Base-by-base conservation (phyloP, 1,140 invertebrate species). In the Chlorops oryzae region DNA sequence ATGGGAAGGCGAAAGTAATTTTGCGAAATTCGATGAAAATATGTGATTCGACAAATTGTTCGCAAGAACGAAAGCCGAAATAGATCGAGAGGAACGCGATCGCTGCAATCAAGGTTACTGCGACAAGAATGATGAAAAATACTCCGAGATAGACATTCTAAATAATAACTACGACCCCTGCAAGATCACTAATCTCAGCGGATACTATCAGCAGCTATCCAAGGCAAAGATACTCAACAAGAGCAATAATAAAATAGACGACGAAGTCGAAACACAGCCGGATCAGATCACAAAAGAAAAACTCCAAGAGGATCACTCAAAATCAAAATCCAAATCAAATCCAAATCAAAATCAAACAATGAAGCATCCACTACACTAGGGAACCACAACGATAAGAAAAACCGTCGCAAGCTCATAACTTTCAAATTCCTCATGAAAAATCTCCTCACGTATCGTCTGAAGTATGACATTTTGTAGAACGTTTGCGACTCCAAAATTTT, bases 21-120 rank as follows among this genome's bases (percentile, higher is more conserved):
- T 72, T 59, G 70, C 70, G 43, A 72, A 72, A 59, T 72, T 72
- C 55, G 70, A 72, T 61, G 70, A 72, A 70, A 70, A 70, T 54
- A 70, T 70, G 67, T 70, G 67, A 70, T 70, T 70, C 70, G 65
- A 66, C 51, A 57, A 65, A 63, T 59, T 66, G 22, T 69, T 66
- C 55, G 60, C 59, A 12, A 34, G 21, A n/a, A n/a, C 34, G 18
- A 17, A 17, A 15, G 34, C 34, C 34, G 18, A 5, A 13, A 35
- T 15, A 35, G n/a, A 17, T 13, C 18, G 34, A 35, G 34, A 15
- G 34, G n/a, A n/a, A n/a, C n/a, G n/a, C n/a, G n/a, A n/a, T n/a
- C n/a, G n/a, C n/a, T n/a, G n/a, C n/a, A n/a, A n/a, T n/a, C n/a
- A n/a, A n/a, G n/a, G n/a, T n/a, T n/a, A n/a, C n/a, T n/a, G n/a